phyloP scores from a whole-genome alignment of 1,140 invertebrate species.

The Drosophila pseudoobscura region DNA sequence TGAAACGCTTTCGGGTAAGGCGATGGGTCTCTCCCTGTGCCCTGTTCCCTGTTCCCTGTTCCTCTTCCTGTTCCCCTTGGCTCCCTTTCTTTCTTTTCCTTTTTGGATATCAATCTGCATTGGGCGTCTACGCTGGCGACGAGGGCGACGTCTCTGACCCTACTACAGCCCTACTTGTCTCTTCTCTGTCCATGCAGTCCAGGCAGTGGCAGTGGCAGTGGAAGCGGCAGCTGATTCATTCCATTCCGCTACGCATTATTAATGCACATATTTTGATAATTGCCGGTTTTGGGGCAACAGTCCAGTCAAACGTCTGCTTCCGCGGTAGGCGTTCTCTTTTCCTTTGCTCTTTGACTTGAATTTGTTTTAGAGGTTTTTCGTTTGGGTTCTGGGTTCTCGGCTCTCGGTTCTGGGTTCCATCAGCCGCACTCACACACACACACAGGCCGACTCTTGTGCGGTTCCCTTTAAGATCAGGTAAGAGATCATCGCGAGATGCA shows the following conservation, averaged over 20 bases:
- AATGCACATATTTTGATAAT: conserved; percentile 82
- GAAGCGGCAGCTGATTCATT: conserved; percentile 73
- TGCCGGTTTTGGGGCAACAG: conserved; percentile 60
- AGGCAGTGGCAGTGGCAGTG: no score
- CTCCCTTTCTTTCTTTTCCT: conserved; percentile 25
- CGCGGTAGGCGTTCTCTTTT: conserved; percentile 72
- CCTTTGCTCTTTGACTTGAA: conserved; percentile 64
- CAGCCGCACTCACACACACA: conserved; percentile 14
- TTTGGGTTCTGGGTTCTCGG: conserved; percentile 25
- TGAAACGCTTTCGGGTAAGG: conserved; percentile 41
- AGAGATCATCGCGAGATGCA: conserved; percentile 10
- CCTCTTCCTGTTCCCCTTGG: conserved; percentile 10
- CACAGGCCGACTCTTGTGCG: neutral
- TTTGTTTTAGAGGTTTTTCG: conserved; percentile 64
- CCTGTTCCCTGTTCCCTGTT: conserved; percentile 1
- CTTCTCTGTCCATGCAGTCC: conserved; percentile 21
- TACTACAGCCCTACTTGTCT: conserved; percentile 29
- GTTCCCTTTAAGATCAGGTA: conserved; percentile 39
- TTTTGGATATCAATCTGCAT: conserved; percentile 67
- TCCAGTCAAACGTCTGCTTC: conserved; percentile 72
- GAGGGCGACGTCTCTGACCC: conserved; percentile 40
- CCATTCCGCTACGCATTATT: conserved; percentile 79
- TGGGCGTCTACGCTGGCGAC: conserved; percentile 56
- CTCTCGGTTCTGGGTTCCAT: neutral
- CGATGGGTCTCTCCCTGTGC: neutral